phyloP scores from a whole-genome alignment of 2,113 vertebrate species.

The Tragelaphus buxtoni region DNA sequence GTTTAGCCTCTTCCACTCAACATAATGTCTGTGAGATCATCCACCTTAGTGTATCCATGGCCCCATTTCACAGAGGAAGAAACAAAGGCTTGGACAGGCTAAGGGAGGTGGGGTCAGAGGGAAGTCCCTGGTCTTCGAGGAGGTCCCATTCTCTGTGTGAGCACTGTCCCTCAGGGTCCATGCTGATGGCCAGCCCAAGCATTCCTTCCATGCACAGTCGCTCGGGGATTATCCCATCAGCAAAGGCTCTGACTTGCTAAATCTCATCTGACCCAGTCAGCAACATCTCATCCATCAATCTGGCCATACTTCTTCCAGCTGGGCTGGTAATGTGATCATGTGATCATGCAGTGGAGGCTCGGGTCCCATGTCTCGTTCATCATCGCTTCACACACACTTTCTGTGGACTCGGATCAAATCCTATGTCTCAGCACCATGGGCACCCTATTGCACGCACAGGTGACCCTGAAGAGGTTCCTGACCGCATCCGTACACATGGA shows the following conservation, averaged over 20 bases:
- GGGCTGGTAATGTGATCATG: background rate
- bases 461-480: background rate
- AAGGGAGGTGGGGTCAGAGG: too few relatives aligned
- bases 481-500: background rate
- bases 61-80: background rate
- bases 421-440: background rate
- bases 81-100: background rate
- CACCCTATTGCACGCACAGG: too few relatives aligned
- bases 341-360: fast-evolving
- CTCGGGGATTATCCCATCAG: background rate
- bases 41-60: too few relatives aligned
- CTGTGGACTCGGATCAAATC: fast-evolving
- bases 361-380: fast-evolving
- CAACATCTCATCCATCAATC: background rate
- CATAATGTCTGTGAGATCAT: background rate
- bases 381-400: background rate
- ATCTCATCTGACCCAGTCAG: background rate
- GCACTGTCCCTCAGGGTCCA: background rate
- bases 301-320: background rate
- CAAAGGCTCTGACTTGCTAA: background rate
- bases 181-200: fast-evolving
- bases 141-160: background rate
- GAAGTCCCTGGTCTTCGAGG: background rate
- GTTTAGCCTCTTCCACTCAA: background rate
- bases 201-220: fast-evolving